phyloP scores from a whole-genome alignment of 2,113 vertebrate species.

The Paradisaea rubra region DNA sequence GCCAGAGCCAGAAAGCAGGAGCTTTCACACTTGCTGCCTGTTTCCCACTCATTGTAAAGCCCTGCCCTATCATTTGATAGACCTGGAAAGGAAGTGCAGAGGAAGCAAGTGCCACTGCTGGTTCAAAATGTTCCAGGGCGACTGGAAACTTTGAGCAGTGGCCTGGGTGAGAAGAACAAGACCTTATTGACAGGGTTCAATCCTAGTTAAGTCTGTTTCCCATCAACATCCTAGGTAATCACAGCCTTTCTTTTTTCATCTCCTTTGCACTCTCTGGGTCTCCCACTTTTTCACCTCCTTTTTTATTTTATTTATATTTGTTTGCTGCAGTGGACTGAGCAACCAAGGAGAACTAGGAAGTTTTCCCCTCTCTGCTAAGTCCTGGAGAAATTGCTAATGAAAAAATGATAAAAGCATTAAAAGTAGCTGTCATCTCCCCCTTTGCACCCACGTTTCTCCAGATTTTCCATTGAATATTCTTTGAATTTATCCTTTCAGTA shows the following conservation, averaged over 20 bases:
- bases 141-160: slow-evolving; percentile 87
- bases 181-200: slow-evolving; percentile 82
- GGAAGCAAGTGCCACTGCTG: slow-evolving; percentile 81
- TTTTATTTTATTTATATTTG: background rate
- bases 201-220: slow-evolving; percentile 69
- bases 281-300: slow-evolving; percentile 10
- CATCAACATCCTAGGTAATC: slow-evolving; percentile 66
- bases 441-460: background rate
- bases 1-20: slow-evolving; percentile 59
- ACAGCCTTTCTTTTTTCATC: slow-evolving; percentile 4
- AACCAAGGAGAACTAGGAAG: background rate
- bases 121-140: slow-evolving; percentile 86
- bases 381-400: background rate
- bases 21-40: slow-evolving; percentile 44
- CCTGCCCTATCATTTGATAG: slow-evolving; percentile 72
- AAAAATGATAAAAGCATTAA: background rate
- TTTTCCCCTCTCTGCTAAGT: background rate
- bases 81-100: slow-evolving; percentile 74
- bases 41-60: slow-evolving; percentile 73
- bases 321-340: background rate
- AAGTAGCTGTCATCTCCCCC: background rate
- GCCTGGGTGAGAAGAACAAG: slow-evolving; percentile 83
- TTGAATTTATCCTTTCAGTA: background rate
- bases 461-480: background rate
- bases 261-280: background rate